These are phyloP conservation scores for Carterocephalus palaemon DNA, from an alignment of 2,888 invertebrate genomes.

Conservation along the genomic window DNA sequence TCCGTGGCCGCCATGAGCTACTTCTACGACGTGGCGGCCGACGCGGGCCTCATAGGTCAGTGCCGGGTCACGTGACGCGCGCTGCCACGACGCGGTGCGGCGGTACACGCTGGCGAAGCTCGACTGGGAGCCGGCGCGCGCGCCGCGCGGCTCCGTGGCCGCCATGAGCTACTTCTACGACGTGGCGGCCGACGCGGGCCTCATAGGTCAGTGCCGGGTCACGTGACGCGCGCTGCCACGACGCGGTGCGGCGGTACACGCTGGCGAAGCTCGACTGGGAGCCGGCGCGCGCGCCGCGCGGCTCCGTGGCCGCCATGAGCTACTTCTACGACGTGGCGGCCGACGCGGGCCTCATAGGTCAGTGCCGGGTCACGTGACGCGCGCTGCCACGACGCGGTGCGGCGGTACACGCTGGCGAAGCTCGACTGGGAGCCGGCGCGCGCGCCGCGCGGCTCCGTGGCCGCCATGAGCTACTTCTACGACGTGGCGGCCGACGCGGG, in stretches of 20 bases:
- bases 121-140: slow-evolving; percentile 77
- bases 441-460: not conserved
- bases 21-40: slow-evolving; percentile 95
- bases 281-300: not conserved
- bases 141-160: slow-evolving; percentile 80
- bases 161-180: slow-evolving; percentile 98
- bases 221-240: too few species aligned
- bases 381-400: too few species aligned
- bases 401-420: too few species aligned
- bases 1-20: slow-evolving; percentile 89
- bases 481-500: too few species aligned
- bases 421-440: too few species aligned
- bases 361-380: too few species aligned
- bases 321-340: too few species aligned
- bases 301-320: too few species aligned
- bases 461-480: too few species aligned
- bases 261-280: too few species aligned
- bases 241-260: too few species aligned
- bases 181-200: slow-evolving; percentile 90
- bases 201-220: slow-evolving; percentile 80
- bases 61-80: slow-evolving; percentile 28
- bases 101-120: slow-evolving; percentile 61
- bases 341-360: too few species aligned
- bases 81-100: slow-evolving; percentile 49
- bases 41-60: slow-evolving; percentile 87